phyloP scores from a whole-genome alignment of 2,797 vertebrate species.

The Propithecus deckenii region DNA sequence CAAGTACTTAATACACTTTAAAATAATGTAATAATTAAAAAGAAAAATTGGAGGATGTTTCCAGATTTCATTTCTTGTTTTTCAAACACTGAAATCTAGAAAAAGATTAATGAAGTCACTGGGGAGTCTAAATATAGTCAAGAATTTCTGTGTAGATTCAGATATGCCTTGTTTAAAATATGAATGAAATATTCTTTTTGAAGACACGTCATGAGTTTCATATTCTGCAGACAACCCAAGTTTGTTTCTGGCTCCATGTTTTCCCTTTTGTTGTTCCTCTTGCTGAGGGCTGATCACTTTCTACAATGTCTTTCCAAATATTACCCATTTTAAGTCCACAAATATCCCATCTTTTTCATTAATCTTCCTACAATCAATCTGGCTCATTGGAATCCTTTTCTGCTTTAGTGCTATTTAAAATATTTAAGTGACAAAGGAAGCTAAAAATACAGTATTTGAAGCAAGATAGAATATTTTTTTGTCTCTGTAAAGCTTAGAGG shows the following conservation, averaged over 20 bases:
- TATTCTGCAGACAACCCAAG: background rate
- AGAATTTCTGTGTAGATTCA: background rate
- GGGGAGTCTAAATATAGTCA: background rate
- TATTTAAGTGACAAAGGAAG: background rate
- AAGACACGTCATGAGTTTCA: background rate
- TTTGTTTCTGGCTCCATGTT: background rate
- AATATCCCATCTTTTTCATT: background rate
- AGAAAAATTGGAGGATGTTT: background rate
- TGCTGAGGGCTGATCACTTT: background rate
- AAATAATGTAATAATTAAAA: background rate
- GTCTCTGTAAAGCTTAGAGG: background rate
- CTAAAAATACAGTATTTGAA: background rate
- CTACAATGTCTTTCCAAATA: background rate
- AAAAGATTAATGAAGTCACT: slow-evolving; percentile 14
- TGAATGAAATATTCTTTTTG: background rate
- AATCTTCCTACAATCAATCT: background rate
- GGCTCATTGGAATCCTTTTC: background rate
- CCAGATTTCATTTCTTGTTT: background rate
- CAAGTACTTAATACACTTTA: background rate
- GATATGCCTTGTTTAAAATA: background rate
- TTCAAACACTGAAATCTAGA: background rate
- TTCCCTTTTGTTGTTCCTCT: background rate
- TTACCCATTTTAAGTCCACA: background rate
- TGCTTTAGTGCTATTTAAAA: background rate
- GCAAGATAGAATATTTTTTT: background rate